Evolutionary conservation across 2,797 vertebrate species (phyloP), one percentile per base, ranked within the genome.

Genomic region (Zenarchopterus dispar): DNA sequence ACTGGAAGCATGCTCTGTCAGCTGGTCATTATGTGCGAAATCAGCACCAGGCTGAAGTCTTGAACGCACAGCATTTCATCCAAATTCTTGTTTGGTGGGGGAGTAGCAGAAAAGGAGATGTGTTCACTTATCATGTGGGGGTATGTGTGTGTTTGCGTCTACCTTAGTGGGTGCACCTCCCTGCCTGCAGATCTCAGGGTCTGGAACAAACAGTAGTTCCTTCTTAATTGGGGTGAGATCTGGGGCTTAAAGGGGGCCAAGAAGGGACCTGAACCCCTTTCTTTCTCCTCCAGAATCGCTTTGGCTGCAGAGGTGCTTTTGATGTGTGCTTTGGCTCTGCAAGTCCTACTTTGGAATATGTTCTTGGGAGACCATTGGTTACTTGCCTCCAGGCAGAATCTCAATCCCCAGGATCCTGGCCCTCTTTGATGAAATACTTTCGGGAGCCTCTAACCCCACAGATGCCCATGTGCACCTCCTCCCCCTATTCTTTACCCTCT

Each of bases 381-480:
- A 92, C 92, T 92, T 89, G 93, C 93, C 93, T 91, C 76, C 82
- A 90, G 93, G 93, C 93, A 87, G 86, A 93, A 93, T 92, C 92
- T 91, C 92, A 93, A 93, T 93, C 93, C 93, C 90, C 78, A 78
- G 87, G 91, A 93, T 94, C 92, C 88, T 80, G 82, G 87, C 87
- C 89, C 86, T 89, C 93, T 94, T 94, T 94, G 93, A 94, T 94
- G 91, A 87, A 93, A 93, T 94, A 91, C 93, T 92, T 93, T 93
- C 84, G 92, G 92, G 93, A 94, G 87, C 88, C 65, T 85, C 91
- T 90, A 89, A 90, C 91, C 89, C 91, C 62, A 87, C 89, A 86
- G 87, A 90, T 89, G 85, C 87, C 85, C 80, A 80, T 86, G 84
- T 84, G 83, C 73, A 39, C 70, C 75, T 61, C 80, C 68, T 43